Evolutionary conservation across 2,797 vertebrate genomes (phyloP), one percentile per base, ranked within the genome.

Genomic region (Taenioides sp.): DNA sequence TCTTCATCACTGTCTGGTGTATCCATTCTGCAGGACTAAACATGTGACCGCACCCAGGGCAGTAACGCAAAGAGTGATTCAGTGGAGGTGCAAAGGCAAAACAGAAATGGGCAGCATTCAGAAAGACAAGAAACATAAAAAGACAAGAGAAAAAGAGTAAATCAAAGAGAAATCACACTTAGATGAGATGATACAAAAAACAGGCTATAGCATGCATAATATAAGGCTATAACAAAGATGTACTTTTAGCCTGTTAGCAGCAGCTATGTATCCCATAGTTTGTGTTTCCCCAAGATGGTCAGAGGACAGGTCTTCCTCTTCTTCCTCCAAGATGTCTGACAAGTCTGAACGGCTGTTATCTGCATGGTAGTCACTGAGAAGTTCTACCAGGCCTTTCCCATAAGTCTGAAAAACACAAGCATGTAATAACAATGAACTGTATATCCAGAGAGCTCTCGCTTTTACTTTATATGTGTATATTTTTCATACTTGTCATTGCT

Each of bases 311-410:
- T 98, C 97, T 49, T 98, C 97, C 70, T 98, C 97, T 66, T 97
- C 96, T 78, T 98, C 97, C 82, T 99, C 98, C 84, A 98, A 89
- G 85, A 99, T 99, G 87, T 99, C 98, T 0, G 97, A 99, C 52
- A 99, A 94, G 87, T 98, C 98, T n/a, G 97, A 98, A 0, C 92
- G 94, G 85, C 93, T 95, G 78, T 96, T 97, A 75, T 99, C 97
- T 47, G 91, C 87, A 2, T 90, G 87, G 80, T 96, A 95, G 71
- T 96, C 91, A 60, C 82, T 91, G 70, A 89, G 84, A 67, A 89
- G 91, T 71, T 94, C 92, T 70, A 82, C 75, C 22, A 86, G 82
- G 50, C 83, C 88, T 73, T 86, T 84, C 71, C 74, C 70, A 72
- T 89, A 90, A 68, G 75, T 81, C 94, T 94, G 84, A 31, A 40